A percentile compares a stretch with the other conserved stretches of the same genome.
Conservation (phyloP, 1,140 invertebrate species). For the Physella acuta region DNA sequence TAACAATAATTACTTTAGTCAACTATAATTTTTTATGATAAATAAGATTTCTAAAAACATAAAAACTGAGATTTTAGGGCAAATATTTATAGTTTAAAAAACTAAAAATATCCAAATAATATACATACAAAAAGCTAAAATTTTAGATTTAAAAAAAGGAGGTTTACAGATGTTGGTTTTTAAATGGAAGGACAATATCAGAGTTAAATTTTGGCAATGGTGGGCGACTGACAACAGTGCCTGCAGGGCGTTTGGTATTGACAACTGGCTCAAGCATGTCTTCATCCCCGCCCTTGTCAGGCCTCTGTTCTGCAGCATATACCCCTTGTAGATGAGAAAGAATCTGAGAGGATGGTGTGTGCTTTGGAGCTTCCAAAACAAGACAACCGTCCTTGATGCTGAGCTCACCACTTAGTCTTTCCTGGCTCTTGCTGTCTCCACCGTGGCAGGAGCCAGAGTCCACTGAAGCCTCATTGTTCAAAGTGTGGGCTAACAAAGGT, state of each 20-base stretch:
- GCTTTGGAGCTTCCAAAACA: constrained; percentile 11
- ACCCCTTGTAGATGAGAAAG: constrained; percentile 14
- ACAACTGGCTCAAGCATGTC: constrained; percentile 8
- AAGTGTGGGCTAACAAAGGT: too few species aligned
- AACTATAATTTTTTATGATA: too few species aligned
- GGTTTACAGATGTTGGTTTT: constrained; percentile 1
- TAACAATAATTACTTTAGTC: too few species aligned
- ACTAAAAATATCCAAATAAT: too few species aligned
- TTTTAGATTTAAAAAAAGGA: too few species aligned
- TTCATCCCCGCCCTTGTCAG: background rate
- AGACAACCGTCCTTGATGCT: constrained; percentile 7
- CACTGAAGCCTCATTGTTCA: too few species aligned
- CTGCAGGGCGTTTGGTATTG: constrained; percentile 12
- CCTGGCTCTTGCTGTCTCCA: background rate
- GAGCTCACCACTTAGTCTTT: constrained; percentile 12
- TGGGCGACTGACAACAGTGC: background rate
- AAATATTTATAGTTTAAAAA: too few species aligned
- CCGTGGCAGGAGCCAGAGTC: too few species aligned
- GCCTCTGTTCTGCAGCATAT: constrained; percentile 14
- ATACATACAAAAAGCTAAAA: too few species aligned
- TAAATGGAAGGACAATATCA: constrained; percentile 12
- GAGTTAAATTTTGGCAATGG: constrained; percentile 15
- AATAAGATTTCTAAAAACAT: too few species aligned
- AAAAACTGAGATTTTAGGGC: too few species aligned
- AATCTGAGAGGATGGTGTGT: constrained; percentile 19